Base-by-base conservation (phyloP, 2,888 invertebrate genomes). In the Caenorhabditis panamensis region DNA sequence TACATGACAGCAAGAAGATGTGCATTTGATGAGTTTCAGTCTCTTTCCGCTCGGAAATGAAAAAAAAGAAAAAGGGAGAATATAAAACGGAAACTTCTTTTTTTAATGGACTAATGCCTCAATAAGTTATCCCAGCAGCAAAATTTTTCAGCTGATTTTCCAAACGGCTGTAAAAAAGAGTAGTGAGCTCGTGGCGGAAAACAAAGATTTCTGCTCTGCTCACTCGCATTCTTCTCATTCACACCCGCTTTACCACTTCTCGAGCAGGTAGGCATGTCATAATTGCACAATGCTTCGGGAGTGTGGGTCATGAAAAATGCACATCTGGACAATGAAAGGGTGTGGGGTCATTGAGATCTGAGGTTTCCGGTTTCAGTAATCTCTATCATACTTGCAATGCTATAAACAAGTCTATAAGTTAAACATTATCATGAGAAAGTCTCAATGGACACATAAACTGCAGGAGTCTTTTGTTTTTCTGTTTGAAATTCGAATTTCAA, bases 1-100 rank as follows among this genome's bases (percentile, higher is more conserved):
- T 44, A 58, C 56, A 51, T 66, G 66, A 53, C 53, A 59, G 49
- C 51, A 18, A 53, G 44, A 56, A 20, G 53, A 62, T 31, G 22
- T 59, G 66, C 28, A 53, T 59, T 66, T 73, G 66, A 66, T 75
- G 75, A 49, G 56, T 72, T 36, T 56, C 49, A 0, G 6, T 47
- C 22, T 67, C 22, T 22, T 36, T 36, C 31, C n/a, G n/a, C n/a
- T n/a, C n/a, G n/a, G n/a, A n/a, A n/a, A 53, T 53, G 53, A 53
- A 13, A 18, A 24, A 13, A 54, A 8, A 41, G 41, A 44, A 24
- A 58, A 2, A 31, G 31, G 13, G 41, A 41, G 41, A 41, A 41
- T 49, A 13, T 53, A 26, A 26, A 53, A n/a, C n/a, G n/a, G n/a
- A n/a, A n/a, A n/a, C n/a, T n/a, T n/a, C n/a, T n/a, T n/a, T n/a